phyloP scores from a whole-genome alignment of 2,797 vertebrate genomes.

The Scolopax rusticola region DNA sequence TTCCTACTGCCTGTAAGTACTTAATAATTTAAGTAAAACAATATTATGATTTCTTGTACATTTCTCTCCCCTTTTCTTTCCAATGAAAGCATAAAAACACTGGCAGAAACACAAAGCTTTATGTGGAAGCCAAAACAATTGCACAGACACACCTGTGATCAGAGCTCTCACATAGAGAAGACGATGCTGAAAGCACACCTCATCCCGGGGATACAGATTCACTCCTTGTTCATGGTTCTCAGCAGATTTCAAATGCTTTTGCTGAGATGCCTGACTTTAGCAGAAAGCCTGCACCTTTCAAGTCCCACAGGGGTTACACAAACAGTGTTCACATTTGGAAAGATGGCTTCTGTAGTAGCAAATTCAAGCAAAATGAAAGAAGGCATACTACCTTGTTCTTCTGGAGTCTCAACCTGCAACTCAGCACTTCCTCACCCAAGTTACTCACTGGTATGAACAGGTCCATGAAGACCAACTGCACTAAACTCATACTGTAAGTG shows the following conservation, averaged over 20 bases:
- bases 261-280: background rate
- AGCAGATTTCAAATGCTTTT: background rate
- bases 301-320: background rate
- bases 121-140: background rate
- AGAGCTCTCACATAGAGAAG: background rate
- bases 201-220: background rate
- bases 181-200: rapidly evolving
- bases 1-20: background rate
- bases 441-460: background rate
- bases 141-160: background rate
- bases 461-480: background rate
- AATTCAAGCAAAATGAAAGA: background rate
- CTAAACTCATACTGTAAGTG: background rate
- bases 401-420: background rate
- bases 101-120: background rate
- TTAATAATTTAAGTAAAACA: background rate
- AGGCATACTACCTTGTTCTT: background rate
- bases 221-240: background rate
- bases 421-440: background rate
- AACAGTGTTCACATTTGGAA: background rate
- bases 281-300: background rate
- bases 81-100: background rate
- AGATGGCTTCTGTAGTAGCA: background rate
- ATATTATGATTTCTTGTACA: background rate
- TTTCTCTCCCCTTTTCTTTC: background rate